Evolutionary conservation across 2,113 vertebrate species (phyloP).

Genomic region (Hassar affinis): DNA sequence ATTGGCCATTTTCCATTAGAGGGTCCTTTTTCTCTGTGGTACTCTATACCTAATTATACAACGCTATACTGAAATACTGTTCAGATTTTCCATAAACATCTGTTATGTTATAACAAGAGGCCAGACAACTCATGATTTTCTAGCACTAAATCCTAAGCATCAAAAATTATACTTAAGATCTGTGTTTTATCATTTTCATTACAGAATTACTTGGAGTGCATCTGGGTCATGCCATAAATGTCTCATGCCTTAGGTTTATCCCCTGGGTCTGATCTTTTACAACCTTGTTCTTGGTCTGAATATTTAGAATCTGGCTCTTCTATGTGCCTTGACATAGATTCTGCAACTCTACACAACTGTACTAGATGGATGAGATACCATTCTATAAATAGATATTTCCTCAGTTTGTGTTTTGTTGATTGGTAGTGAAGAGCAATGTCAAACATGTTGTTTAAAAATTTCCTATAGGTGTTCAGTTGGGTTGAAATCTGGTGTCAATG

Average conservation of each 20-base stretch:
- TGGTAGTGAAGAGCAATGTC: not conserved
- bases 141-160: not conserved
- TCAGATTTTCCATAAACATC: not conserved
- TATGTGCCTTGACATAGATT: not conserved
- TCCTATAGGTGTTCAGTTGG: not conserved
- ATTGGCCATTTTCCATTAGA: not conserved
- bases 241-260: not conserved
- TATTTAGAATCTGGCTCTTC: not conserved
- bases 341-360: not conserved
- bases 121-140: not conserved
- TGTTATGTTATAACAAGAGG: not conserved
- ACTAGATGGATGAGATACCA: not conserved
- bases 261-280: not conserved
- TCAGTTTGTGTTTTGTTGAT: not conserved
- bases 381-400: not conserved
- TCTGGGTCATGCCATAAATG: not conserved
- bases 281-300: not conserved
- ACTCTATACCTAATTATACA: not conserved
- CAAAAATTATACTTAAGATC: not conserved
- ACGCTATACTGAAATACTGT: not conserved
- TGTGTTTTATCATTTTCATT: not conserved
- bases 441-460: not conserved
- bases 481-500: not conserved
- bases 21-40: no score
- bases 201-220: not conserved